Base-by-base conservation (phyloP, 1,140 invertebrate species). In the Apis cerana region DNA sequence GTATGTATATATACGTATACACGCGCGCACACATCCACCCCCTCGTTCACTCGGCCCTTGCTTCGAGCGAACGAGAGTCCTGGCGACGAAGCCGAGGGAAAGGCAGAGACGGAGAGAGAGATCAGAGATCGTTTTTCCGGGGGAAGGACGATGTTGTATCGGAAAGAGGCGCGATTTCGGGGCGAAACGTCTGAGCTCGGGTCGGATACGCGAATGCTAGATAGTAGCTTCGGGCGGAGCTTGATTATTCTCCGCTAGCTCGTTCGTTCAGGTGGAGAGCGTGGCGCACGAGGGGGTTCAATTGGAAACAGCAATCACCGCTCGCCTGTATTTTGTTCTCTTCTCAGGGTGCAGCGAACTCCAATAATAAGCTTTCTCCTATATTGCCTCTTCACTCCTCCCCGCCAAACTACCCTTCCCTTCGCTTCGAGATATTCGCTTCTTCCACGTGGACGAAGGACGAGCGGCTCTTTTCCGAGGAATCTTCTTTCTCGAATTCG, bases 271-370 rank as follows among this genome's bases (percentile, higher is more conserved):
- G 93, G 93, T 94, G 87, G 90, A 92, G 90, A 92, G 90, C 90
- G 86, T 89, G 89, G 89, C 88, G 91, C 92, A 91, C 89, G 89
- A 82, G 89, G 91, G 33, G 91, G 92, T 94, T 94, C 93, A 94
- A 94, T 94, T 94, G 93, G 92, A 94, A 94, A 94, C 93, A 94
- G 93, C 93, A 94, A 94, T 94, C 93, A 94, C 93, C 93, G 93
- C 91, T 93, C 90, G 93, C 92, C 91, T 94, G 93, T 94, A 94
- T 94, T 94, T 94, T 93, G 91, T 94, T 94, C 93, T 92, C 90
- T 92, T 91, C 91, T 89, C 90, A 86, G 33, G 89, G 90, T 91
- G 91, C 92, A 92, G 93, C 92, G 90, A 93, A 94, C 93, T 94
- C 92, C 93, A 94, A 94, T 94, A 94, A 94, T 94, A 94, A 94